phyloP scores from a whole-genome alignment of 2,888 invertebrate genomes.

The Tholera decimalis region DNA sequence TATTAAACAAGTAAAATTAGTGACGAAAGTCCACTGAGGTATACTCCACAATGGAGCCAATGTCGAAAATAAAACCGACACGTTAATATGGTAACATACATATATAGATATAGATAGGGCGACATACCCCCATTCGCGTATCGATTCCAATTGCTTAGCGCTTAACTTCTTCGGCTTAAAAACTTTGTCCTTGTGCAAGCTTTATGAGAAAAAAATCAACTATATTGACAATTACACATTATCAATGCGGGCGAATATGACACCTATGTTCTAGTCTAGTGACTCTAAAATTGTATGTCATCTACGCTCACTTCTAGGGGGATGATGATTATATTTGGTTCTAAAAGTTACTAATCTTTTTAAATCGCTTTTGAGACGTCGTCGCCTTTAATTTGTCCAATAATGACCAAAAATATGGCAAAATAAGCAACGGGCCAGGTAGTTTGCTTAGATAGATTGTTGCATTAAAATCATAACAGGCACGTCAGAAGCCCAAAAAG shows the following conservation, averaged over 20 bases:
- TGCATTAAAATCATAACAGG: background rate
- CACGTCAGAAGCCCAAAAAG: background rate
- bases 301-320: constrained; percentile 50
- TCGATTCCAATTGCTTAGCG: constrained; percentile 96
- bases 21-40: background rate
- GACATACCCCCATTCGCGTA: constrained; percentile 96
- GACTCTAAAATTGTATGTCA: constrained; percentile 56
- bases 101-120: constrained; percentile 66
- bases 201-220: constrained; percentile 79
- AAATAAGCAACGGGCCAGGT: background rate
- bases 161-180: constrained; percentile 95
- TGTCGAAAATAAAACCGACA: constrained; percentile 60
- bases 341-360: constrained; percentile 49
- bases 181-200: constrained; percentile 86
- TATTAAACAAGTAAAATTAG: background rate
- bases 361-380: background rate
- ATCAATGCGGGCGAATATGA: constrained; percentile 56
- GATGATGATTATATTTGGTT: constrained; percentile 50
- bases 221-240: constrained; percentile 63
- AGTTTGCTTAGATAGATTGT: background rate
- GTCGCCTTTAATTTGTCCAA: background rate
- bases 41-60: constrained; percentile 71
- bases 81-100: constrained; percentile 71
- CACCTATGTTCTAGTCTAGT: constrained; percentile 49
- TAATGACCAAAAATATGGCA: background rate